phyloP scores from a whole-genome alignment of 2,888 invertebrate genomes.

The Caenorhabditis sp. region DNA sequence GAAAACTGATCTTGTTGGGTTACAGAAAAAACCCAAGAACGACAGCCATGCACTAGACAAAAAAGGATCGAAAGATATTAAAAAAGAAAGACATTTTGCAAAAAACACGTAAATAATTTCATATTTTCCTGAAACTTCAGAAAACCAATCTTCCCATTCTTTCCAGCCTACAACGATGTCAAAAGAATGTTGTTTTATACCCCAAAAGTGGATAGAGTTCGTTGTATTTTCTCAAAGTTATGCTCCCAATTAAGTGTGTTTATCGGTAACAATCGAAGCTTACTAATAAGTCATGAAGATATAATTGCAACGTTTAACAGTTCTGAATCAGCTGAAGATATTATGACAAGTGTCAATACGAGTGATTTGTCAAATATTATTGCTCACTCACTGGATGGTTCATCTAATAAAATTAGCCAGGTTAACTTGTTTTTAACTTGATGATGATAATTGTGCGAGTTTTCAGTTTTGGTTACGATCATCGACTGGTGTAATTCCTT shows the following conservation, averaged over 20 bases:
- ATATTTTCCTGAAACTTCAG: too few species aligned
- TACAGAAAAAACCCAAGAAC: too few species aligned
- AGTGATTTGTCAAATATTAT: constrained; percentile 27
- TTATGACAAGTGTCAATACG: constrained; percentile 23
- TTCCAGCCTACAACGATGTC: constrained; percentile 27
- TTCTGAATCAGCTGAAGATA: constrained; percentile 16
- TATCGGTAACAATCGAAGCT: constrained; percentile 30
- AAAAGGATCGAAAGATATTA: too few species aligned
- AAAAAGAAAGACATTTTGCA: too few species aligned
- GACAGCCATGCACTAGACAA: too few species aligned
- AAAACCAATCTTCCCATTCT: background rate
- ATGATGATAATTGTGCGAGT: constrained; percentile 10
- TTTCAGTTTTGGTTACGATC: constrained; percentile 39
- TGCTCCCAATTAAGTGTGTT: constrained; percentile 29
- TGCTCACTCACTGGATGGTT: constrained; percentile 13
- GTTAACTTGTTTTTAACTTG: constrained; percentile 10
- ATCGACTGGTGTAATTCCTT: constrained; percentile 28
- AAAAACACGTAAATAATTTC: too few species aligned
- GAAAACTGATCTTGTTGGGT: too few species aligned
- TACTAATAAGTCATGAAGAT: constrained; percentile 18
- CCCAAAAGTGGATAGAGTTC: constrained; percentile 18
- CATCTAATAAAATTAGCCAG: constrained; percentile 20
- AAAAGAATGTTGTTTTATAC: constrained; percentile 24
- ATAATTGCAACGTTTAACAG: constrained; percentile 37
- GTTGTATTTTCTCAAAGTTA: constrained; percentile 19